Percentiles rank a stretch among this genome's conserved stretches.
Conservation (phyloP, 1,140 invertebrate genomes). For the Formica selysi region DNA sequence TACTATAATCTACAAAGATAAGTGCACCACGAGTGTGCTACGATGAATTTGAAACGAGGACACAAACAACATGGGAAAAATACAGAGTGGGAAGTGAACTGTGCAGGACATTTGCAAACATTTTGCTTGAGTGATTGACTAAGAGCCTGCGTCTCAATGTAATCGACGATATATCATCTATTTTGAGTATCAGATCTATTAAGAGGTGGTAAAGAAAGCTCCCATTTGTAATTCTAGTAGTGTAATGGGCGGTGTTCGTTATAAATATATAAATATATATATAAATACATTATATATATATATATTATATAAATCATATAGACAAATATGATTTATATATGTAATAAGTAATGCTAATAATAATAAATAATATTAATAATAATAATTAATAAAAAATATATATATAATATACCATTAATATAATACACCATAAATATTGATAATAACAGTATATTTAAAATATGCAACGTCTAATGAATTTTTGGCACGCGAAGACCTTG, state of each 20-base stretch:
- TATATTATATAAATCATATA: constrained; percentile 83
- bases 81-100: constrained; percentile 80
- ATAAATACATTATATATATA: constrained; percentile 76
- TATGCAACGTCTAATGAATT: constrained; percentile 76
- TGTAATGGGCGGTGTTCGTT: constrained; percentile 86
- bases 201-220: constrained; percentile 74
- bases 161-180: constrained; percentile 84
- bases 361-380: constrained; percentile 78
- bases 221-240: constrained; percentile 86
- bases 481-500: constrained; percentile 85
- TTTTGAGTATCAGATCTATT: constrained; percentile 81
- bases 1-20: constrained; percentile 84
- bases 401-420: constrained; percentile 65
- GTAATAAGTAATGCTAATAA: constrained; percentile 83
- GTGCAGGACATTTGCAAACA: constrained; percentile 79
- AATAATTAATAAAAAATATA: constrained; percentile 70
- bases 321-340: constrained; percentile 83
- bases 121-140: constrained; percentile 77
- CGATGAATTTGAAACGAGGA: constrained; percentile 81
- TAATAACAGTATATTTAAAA: constrained; percentile 75
- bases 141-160: constrained; percentile 77
- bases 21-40: constrained; percentile 83
- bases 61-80: constrained; percentile 76
- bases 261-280: constrained; percentile 86
- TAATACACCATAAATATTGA: constrained; percentile 74